Conservation (phyloP, 2,797 vertebrate genomes). For the Melanotaenia pygmaea region DNA sequence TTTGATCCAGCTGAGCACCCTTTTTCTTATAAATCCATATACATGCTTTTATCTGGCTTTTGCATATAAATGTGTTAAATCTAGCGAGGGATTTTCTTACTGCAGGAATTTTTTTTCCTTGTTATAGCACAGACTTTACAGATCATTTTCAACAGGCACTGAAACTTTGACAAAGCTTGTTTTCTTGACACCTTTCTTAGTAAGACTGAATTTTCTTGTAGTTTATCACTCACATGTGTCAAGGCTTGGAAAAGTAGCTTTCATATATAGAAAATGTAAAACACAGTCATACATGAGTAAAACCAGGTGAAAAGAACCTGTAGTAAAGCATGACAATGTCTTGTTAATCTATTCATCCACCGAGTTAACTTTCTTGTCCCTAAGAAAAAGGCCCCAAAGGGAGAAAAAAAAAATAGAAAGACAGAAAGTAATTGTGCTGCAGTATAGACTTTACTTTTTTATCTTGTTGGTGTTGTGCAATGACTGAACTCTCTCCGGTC, state of each 20-base stretch:
- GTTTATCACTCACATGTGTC: background rate
- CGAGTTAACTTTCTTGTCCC: conserved; percentile 17
- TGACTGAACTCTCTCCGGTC: conserved; percentile 22
- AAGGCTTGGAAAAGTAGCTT: background rate
- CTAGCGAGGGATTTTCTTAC: background rate
- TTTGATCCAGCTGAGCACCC: background rate
- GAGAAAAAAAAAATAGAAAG: too few species aligned
- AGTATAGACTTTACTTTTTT: conserved; percentile 42
- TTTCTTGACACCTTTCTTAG: conserved; percentile 10
- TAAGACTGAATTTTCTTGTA: conserved; percentile 28
- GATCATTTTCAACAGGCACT: background rate
- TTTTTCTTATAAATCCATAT: background rate
- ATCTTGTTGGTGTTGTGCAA: conserved; percentile 25
- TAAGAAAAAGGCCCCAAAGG: conserved; percentile 3
- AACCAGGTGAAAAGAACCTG: background rate
- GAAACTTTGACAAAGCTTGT: background rate
- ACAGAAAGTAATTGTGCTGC: conserved; percentile 42
- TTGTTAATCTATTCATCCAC: conserved; percentile 12
- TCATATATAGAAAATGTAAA: background rate
- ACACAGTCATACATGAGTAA: background rate
- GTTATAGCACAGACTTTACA: background rate
- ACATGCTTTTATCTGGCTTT: background rate
- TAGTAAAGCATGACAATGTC: conserved; percentile 1
- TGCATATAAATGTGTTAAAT: background rate
- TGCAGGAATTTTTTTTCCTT: background rate